phyloP scores from a whole-genome alignment of 2,797 vertebrate genomes.

The Clarias platycephalus region DNA sequence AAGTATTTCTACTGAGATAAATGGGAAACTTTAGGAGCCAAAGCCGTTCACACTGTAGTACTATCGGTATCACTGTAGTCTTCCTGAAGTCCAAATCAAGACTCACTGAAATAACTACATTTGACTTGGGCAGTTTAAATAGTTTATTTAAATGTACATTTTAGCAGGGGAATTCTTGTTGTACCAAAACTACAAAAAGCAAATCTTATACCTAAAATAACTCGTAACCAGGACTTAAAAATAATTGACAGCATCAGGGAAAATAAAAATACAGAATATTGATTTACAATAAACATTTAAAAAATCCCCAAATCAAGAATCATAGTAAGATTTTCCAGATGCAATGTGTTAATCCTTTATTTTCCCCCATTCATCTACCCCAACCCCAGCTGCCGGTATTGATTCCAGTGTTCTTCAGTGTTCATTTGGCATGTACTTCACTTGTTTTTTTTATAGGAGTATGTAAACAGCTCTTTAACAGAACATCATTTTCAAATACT shows the following conservation, averaged over 20 bases:
- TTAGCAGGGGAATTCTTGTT: not conserved
- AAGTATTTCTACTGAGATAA: slow-evolving; percentile 22
- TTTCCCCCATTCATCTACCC: not conserved
- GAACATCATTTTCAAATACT: slow-evolving; percentile 35
- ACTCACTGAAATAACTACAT: not conserved
- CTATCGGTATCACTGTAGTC: not conserved
- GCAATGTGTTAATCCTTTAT: not conserved
- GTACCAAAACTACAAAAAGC: not conserved
- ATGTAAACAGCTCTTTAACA: slow-evolving; percentile 34
- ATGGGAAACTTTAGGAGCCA: slow-evolving; percentile 13
- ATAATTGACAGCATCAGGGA: slow-evolving; percentile 7
- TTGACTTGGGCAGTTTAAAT: not conserved
- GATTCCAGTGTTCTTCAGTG: slow-evolving; percentile 32
- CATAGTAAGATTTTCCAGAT: slow-evolving; percentile 4
- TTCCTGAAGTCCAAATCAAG: not conserved
- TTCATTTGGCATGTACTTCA: slow-evolving; percentile 23
- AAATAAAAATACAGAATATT: slow-evolving; percentile 19
- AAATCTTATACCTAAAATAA: not conserved
- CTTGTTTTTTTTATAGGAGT: slow-evolving; percentile 30
- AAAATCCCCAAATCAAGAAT: slow-evolving; percentile 18
- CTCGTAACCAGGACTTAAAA: not conserved
- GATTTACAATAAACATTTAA: slow-evolving; percentile 26
- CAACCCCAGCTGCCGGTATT: slow-evolving; percentile 32
- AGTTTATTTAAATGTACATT: not conserved
- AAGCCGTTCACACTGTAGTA: slow-evolving; percentile 35